Evolutionary conservation across 2,113 vertebrate genomes (phyloP).

Genomic region (Bos indicus): DNA sequence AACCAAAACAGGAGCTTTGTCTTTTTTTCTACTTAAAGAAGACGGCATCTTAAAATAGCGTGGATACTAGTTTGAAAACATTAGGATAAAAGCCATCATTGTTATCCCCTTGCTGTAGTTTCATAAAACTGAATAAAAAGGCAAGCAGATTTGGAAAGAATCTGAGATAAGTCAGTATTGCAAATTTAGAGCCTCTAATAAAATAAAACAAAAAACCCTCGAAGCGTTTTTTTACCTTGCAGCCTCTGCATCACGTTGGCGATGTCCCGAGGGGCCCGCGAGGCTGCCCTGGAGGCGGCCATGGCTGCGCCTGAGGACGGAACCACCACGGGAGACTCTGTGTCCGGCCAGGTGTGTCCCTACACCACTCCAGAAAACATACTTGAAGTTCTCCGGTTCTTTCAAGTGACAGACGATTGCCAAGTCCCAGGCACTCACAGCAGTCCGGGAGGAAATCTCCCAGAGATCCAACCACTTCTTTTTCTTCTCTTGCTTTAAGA

Average conservation of each 20-base stretch:
- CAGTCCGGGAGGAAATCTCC: constrained; percentile 50
- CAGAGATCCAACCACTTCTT: background rate
- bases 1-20: background rate
- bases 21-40: background rate
- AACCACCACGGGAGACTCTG: constrained; percentile 37
- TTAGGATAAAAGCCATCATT: background rate
- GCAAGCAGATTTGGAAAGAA: background rate
- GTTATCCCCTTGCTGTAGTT: background rate
- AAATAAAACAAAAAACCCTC: rapidly evolving
- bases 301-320: constrained; percentile 75
- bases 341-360: background rate
- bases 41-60: background rate
- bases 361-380: constrained; percentile 61
- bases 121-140: background rate
- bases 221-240: constrained; percentile 84
- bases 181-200: background rate
- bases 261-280: constrained; percentile 87
- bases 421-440: background rate
- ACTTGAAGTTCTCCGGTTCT: constrained; percentile 58
- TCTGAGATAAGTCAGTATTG: background rate
- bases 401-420: background rate
- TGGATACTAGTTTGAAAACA: background rate
- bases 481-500: constrained; percentile 65
- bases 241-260: constrained; percentile 95
- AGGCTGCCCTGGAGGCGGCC: constrained; percentile 85